Percentiles rank a stretch among this genome's conserved stretches.
These are phyloP conservation scores for Melospiza georgiana DNA, from an alignment of 2,113 vertebrate species.

Conservation along the genomic window DNA sequence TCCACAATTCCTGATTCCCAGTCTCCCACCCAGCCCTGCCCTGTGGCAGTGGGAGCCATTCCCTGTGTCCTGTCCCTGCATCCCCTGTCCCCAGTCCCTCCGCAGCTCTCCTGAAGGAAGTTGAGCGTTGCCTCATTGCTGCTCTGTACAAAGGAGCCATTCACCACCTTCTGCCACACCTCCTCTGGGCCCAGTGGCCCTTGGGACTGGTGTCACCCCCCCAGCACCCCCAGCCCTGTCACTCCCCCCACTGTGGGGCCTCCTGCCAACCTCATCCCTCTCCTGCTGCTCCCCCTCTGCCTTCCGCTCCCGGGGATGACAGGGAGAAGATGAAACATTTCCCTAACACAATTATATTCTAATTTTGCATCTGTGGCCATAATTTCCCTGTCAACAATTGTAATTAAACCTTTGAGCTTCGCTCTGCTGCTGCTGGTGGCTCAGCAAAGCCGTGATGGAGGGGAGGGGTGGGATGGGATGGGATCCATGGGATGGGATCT, in stretches of 20 bases:
- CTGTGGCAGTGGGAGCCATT: neutral
- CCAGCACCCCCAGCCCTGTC: neutral
- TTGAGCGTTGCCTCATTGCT: accelerated
- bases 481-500: neutral
- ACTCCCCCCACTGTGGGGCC: neutral
- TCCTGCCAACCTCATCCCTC: neutral
- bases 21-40: neutral
- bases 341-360: neutral
- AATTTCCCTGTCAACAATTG: neutral
- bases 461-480: neutral
- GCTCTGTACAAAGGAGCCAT: neutral
- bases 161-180: neutral
- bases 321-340: neutral
- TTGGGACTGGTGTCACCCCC: neutral
- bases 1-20: neutral
- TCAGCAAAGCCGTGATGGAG: neutral
- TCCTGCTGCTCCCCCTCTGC: neutral
- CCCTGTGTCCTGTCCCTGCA: neutral
- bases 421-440: neutral
- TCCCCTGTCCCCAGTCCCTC: neutral
- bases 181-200: neutral
- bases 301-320: neutral
- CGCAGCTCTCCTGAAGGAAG: accelerated
- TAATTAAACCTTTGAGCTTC: neutral
- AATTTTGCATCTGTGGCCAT: neutral